Percentiles rank a stretch among this genome's conserved stretches.
Conservation (phyloP, 2,797 vertebrate species). For the Meda fulgida region DNA sequence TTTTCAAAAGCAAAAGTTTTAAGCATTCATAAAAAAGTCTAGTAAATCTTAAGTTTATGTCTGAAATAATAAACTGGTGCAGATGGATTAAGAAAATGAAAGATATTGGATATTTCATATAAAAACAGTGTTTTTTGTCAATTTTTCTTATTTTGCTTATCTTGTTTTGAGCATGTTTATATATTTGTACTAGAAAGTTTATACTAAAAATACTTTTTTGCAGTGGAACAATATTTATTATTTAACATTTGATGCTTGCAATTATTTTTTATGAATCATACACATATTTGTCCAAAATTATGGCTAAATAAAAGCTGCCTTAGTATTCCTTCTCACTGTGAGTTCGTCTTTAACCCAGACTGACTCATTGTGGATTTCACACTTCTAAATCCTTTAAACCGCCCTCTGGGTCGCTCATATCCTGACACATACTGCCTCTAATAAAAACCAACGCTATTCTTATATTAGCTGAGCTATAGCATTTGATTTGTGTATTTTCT, state of each 20-base stretch:
- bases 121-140: not conserved
- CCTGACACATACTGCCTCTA: slow-evolving; percentile 34
- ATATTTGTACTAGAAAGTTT: not conserved
- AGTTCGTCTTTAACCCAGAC: slow-evolving; percentile 47
- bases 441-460: slow-evolving; percentile 48
- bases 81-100: not conserved
- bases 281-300: not conserved
- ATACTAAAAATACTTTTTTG: not conserved
- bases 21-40: not conserved
- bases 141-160: not conserved
- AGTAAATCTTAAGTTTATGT: not conserved
- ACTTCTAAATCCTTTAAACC: slow-evolving; percentile 59
- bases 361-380: slow-evolving; percentile 61
- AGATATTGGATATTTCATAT: not conserved
- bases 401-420: slow-evolving; percentile 44
- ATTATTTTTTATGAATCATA: not conserved
- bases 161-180: not conserved
- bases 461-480: slow-evolving; percentile 53
- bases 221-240: not conserved
- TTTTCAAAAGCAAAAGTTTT: not conserved
- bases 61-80: not conserved
- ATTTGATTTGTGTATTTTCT: slow-evolving; percentile 59
- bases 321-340: slow-evolving; percentile 31
- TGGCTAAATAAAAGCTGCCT: slow-evolving; percentile 6
- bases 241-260: not conserved